Base-by-base conservation (phyloP, 2,797 vertebrate species). In the Arrhamphus sclerolepis region DNA sequence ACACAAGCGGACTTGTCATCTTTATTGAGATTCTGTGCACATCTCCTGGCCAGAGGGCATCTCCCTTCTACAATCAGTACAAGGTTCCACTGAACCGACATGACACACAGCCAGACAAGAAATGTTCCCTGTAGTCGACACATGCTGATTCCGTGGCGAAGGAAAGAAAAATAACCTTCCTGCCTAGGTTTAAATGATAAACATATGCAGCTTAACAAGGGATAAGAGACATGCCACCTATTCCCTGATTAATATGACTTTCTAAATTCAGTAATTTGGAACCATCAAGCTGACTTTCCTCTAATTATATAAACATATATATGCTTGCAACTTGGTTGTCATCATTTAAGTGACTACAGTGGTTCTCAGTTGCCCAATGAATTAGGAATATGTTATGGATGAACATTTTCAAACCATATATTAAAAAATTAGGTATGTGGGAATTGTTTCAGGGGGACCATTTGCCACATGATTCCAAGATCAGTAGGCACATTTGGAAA, bases 21-120 rank as follows among this genome's bases (percentile, higher is more conserved):
- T 62, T 62, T 50, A 78, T 80, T 80, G 51, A 75, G 54, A 89
- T 83, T 84, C 78, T 75, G 69, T 59, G 62, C 89, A 89, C 87
- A 86, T 79, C 74, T 67, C 18, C 20, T 76, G 71, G 75, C 80
- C 79, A 77, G 78, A 82, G 82, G 83, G 78, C 79, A 81, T 72
- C 75, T 81, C 69, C 74, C 82, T 73, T 64, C 71, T 76, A 68
- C 80, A 82, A 76, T 77, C 71, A 67, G 70, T 78, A 81, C 78
- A 81, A 78, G 73, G 71, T 80, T 77, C 63, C 63, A 70, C 59
- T 82, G 76, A 80, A 82, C 70, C 24, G 34, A 83, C 67, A 86
- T 75, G 66, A 82, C 67, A 78, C 62, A 76, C 51, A 54, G 56
- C 44, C 9, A 57, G 65, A 50, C 50, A 70, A 65, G 56, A 66